Evolutionary conservation across 2,113 vertebrate genomes (phyloP).

Genomic region (Gallinago undulata): DNA sequence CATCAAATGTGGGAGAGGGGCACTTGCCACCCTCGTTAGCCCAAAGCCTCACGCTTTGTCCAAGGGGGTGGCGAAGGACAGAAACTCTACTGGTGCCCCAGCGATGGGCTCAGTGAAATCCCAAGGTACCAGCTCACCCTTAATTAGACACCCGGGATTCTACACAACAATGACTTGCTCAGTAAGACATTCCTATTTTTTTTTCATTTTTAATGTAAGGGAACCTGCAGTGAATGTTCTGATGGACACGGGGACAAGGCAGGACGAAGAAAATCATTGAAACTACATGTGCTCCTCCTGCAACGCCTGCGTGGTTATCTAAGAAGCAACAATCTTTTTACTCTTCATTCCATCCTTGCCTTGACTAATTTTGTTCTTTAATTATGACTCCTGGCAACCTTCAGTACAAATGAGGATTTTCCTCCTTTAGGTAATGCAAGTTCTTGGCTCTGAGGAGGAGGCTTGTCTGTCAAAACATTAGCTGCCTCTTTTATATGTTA

Average conservation of each 20-base stretch:
- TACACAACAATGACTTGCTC: neutral
- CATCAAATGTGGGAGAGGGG: neutral
- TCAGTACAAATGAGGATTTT: slow-evolving; percentile 56
- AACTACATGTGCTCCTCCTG: neutral
- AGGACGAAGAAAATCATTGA: neutral
- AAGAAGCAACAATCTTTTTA: neutral
- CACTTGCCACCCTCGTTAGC: neutral
- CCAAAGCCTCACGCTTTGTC: neutral
- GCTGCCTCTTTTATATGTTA: slow-evolving; percentile 57
- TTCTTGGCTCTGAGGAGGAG: slow-evolving; percentile 61
- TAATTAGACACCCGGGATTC: neutral
- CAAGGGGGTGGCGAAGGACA: neutral
- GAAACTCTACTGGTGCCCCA: neutral
- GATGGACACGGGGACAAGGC: neutral
- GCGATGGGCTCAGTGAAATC: neutral
- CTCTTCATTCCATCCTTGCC: slow-evolving; percentile 22
- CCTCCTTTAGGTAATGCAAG: slow-evolving; percentile 50
- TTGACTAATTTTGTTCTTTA: slow-evolving; percentile 53
- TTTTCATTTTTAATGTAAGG: neutral
- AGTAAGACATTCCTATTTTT: neutral
- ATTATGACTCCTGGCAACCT: slow-evolving; percentile 62
- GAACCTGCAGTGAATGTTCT: neutral
- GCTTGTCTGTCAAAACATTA: slow-evolving; percentile 62
- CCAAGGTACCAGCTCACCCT: neutral
- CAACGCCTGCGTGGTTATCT: neutral